These are phyloP conservation scores for Ia io DNA, from an alignment of 2,113 vertebrate genomes.

Conservation along the genomic window DNA sequence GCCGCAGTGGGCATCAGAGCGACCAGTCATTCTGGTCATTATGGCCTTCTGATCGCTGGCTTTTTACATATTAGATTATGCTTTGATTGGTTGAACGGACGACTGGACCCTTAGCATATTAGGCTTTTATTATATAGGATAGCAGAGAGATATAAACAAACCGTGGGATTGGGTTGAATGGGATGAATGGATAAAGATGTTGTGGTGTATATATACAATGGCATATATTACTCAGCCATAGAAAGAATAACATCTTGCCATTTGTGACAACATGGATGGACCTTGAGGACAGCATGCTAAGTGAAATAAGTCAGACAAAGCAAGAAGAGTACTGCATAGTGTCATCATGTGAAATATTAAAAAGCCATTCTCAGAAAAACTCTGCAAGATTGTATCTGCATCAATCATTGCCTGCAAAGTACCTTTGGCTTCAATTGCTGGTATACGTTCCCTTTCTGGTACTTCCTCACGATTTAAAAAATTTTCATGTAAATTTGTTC, in stretches of 20 bases:
- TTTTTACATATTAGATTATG: too few species aligned
- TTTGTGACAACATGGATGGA: not conserved
- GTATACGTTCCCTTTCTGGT: not conserved
- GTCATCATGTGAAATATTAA: not conserved
- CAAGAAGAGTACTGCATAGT: not conserved
- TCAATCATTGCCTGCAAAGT: not conserved
- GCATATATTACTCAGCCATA: not conserved
- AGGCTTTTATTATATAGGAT: too few species aligned
- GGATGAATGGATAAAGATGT: not conserved
- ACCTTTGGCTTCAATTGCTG: not conserved
- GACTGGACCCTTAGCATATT: too few species aligned
- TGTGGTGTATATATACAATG: not conserved
- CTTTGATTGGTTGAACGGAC: too few species aligned
- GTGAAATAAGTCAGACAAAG: not conserved
- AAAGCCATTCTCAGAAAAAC: not conserved
- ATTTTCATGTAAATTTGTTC: not conserved
- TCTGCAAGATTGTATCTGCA: not conserved
- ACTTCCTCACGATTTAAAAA: not conserved
- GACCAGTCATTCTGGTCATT: too few species aligned
- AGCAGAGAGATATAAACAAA: not conserved
- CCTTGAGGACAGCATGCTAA: not conserved
- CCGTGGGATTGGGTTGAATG: not conserved
- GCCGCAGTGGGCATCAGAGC: too few species aligned
- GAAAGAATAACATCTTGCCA: not conserved
- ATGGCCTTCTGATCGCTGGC: too few species aligned